phyloP scores from a whole-genome alignment of 2,797 vertebrate species.

The Odontamblyopus rebecca region DNA sequence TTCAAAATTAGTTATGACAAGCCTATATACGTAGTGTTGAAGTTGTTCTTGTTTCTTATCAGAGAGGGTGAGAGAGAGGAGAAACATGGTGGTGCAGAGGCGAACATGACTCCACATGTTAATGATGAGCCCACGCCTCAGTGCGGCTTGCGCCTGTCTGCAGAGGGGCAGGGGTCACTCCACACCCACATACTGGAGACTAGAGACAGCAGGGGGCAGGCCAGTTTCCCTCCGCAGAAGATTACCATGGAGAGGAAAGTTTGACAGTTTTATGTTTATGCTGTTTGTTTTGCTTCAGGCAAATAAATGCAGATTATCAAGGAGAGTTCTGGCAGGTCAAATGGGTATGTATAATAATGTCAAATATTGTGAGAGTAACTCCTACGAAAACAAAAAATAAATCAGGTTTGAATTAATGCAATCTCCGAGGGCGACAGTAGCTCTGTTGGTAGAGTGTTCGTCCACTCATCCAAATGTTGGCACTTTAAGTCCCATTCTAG shows the following conservation, averaged over 20 bases:
- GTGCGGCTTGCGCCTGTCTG: conserved; percentile 50
- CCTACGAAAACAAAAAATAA: background rate
- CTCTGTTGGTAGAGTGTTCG: no score
- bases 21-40: background rate
- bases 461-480: no score
- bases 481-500: no score
- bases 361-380: background rate
- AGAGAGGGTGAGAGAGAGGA: conserved; percentile 36
- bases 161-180: conserved; percentile 62
- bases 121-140: conserved; percentile 64
- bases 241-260: background rate
- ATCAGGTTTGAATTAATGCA: background rate
- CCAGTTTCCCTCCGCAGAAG: conserved; percentile 11
- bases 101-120: conserved; percentile 71
- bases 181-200: conserved; percentile 48
- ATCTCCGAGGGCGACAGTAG: background rate
- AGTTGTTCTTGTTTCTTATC: conserved; percentile 27
- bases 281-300: background rate
- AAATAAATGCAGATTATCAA: background rate
- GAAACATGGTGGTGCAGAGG: conserved; percentile 62
- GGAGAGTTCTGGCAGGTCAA: background rate
- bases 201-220: conserved; percentile 40
- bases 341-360: background rate
- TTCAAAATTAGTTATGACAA: no score
- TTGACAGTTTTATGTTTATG: background rate